A percentile compares a stretch with the other conserved stretches of the same genome.
Evolutionary conservation across 2,797 vertebrate species (phyloP).

Genomic region (Melanotaenia boesemani): DNA sequence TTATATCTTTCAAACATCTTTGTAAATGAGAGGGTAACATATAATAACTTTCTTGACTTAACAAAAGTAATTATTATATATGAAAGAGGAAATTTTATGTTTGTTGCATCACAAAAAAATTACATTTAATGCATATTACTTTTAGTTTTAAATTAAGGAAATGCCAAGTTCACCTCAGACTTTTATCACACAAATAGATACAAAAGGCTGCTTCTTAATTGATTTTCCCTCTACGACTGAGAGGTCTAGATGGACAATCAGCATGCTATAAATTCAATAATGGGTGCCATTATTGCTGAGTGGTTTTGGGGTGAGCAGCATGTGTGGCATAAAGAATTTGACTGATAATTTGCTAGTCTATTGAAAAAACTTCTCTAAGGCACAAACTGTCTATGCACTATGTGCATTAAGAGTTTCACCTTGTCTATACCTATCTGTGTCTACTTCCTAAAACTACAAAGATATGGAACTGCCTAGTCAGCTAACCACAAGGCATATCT

Average conservation of each 20-base stretch:
- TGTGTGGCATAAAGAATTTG: neutral
- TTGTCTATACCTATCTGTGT: conserved; percentile 26
- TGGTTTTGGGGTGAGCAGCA: neutral
- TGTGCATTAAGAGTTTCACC: neutral
- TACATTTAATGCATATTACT: neutral
- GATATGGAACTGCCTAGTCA: conserved; percentile 24
- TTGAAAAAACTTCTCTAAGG: neutral
- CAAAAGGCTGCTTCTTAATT: neutral
- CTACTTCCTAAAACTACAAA: conserved; percentile 18
- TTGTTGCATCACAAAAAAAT: neutral
- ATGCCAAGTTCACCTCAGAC: neutral
- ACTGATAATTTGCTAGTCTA: no score
- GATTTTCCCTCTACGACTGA: conserved; percentile 21
- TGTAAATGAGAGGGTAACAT: neutral
- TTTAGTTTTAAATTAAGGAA: neutral
- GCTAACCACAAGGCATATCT: conserved; percentile 23
- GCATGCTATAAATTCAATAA: conserved; percentile 9
- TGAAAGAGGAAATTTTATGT: no score
- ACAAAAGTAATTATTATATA: neutral
- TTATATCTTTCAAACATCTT: neutral
- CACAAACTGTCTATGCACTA: neutral
- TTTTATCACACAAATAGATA: conserved; percentile 1
- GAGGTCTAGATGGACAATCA: neutral
- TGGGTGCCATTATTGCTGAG: neutral
- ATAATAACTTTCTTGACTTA: neutral